These are phyloP conservation scores for Acromyrmex heyeri DNA, from an alignment of 1,140 invertebrate species.

Conservation along the genomic window DNA sequence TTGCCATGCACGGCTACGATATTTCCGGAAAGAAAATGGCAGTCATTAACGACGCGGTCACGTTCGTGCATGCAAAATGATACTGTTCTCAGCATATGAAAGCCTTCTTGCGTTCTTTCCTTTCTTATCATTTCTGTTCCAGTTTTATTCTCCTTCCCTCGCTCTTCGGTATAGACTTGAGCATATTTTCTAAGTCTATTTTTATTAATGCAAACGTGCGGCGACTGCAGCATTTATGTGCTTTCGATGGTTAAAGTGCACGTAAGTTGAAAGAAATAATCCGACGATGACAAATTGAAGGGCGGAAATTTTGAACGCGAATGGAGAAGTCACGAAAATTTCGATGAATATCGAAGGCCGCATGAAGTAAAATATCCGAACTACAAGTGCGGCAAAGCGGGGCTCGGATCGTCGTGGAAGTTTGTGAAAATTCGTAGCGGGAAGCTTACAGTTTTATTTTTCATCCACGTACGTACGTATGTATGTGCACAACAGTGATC, in stretches of 20 bases:
- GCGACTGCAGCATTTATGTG: neutral
- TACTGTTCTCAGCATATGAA: slow-evolving; percentile 12
- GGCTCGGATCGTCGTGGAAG: neutral
- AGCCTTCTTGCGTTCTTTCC: neutral
- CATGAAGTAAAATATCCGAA: slow-evolving; percentile 12
- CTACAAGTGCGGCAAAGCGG: neutral
- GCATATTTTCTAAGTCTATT: slow-evolving; percentile 13
- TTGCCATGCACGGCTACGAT: neutral
- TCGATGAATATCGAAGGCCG: neutral
- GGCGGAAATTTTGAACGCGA: neutral
- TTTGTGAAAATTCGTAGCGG: slow-evolving; percentile 26
- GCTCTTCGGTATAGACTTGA: neutral
- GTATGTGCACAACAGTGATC: neutral
- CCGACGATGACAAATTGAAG: neutral
- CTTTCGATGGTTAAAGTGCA: neutral
- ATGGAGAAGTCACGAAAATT: slow-evolving; percentile 27
- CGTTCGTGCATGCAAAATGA: slow-evolving; percentile 43
- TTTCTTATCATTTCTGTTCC: neutral
- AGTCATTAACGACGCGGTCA: slow-evolving; percentile 43
- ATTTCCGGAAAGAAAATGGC: slow-evolving; percentile 20
- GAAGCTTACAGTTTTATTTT: slow-evolving; percentile 28
- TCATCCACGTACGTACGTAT: slow-evolving; percentile 7
- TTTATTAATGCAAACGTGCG: slow-evolving; percentile 14
- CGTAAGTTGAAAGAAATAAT: neutral
- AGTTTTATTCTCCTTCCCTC: neutral